Percentiles rank a stretch among this genome's conserved stretches.
Evolutionary conservation across 2,888 invertebrate genomes (phyloP).

Genomic region (Drosophila kanekoi): DNA sequence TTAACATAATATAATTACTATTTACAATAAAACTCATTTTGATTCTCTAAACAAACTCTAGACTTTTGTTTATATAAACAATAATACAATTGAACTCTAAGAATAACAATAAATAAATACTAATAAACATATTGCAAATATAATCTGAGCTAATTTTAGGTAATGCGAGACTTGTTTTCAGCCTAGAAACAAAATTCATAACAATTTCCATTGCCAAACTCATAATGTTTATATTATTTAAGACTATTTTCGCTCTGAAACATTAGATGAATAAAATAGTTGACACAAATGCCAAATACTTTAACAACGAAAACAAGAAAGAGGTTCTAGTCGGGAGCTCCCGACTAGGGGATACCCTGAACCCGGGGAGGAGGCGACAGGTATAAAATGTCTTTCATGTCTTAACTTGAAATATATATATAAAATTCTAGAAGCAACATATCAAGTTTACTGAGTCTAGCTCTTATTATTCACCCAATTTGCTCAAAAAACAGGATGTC

Average conservation of each 20-base stretch:
- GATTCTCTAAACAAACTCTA: background rate
- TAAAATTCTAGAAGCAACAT: no score
- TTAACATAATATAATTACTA: no score
- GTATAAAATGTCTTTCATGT: no score
- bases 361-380: no score
- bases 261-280: background rate
- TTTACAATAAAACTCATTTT: background rate
- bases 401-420: no score
- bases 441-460: no score
- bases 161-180: background rate
- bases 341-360: no score
- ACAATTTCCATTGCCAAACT: background rate
- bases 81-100: background rate
- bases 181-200: background rate
- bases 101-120: background rate
- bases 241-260: background rate
- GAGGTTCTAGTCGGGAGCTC: no score
- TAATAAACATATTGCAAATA: background rate
- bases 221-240: background rate
- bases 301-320: constrained; percentile 4
- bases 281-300: constrained; percentile 18
- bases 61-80: background rate
- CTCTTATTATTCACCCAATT: no score
- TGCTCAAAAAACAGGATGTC: no score
- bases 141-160: background rate